Evolutionary conservation across 2,888 invertebrate genomes (phyloP), one percentile per base, ranked within the genome.

Genomic region (Noctuana brunneofusca): DNA sequence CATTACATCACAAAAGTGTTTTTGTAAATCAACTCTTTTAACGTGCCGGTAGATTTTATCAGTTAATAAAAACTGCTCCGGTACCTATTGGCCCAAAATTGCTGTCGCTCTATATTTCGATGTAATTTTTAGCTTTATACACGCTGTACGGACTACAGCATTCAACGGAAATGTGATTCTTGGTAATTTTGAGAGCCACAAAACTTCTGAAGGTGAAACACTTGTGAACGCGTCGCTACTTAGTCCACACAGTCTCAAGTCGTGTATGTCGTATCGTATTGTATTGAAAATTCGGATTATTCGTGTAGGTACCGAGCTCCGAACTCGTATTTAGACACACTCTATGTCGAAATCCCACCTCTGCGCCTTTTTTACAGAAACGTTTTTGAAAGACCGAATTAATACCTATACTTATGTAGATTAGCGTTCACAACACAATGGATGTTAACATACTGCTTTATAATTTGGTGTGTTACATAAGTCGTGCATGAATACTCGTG

Each of bases 401-500:
- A 90, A 90, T 90, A 87, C 87, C 87, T 88, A 88, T 89, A 90
- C 89, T 90, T 90, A 89, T 88, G 87, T 87, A 89, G 87, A 90
- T 89, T 87, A 87, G 81, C 78, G 83, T 69, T 79, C 75, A 77
- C 71, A 75, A 78, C 80, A 90, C 90, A 90, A 90, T 89, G 77
- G 88, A 83, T 75, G 83, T 83, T 86, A 86, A 86, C 84, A 83
- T 83, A 84, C 83, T 71, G 80, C 73, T 78, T 81, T 79, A 87
- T 88, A 88, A 89, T 90, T 89, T 84, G 73, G 78, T 80, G 64
- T 67, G 78, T 89, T 89, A 88, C 84, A 82, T 86, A 86, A 88
- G 75, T 79, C 79, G 78, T 80, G 85, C 81, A 77, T 83, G 80
- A 80, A 80, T 80, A 76, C 79, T 75, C 84, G 82, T 84, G 82